Percentiles rank a stretch among this genome's conserved stretches.
Evolutionary conservation across 2,888 invertebrate genomes (phyloP).

Genomic region (Megastigmus dorsalis): DNA sequence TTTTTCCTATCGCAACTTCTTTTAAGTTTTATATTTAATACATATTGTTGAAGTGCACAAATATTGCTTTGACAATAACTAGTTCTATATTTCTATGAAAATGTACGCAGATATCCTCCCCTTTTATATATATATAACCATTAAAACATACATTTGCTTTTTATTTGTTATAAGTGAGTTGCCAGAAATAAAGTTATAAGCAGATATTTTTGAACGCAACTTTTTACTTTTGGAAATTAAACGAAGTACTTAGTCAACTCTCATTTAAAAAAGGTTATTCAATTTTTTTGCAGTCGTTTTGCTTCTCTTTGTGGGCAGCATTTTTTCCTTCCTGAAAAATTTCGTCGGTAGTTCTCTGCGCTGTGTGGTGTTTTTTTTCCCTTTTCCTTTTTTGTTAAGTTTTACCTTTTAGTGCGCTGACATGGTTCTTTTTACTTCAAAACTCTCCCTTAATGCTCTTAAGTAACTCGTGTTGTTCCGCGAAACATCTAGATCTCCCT

Average conservation of each 20-base stretch:
- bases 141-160: constrained; percentile 2
- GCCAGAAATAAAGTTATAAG: neutral
- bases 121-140: constrained; percentile 4
- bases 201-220: constrained; percentile 21
- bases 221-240: constrained; percentile 43
- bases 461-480: constrained; percentile 45
- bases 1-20: no score
- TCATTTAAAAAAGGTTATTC: constrained; percentile 39
- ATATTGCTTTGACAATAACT: constrained; percentile 20
- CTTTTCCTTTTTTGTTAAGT: constrained; percentile 21
- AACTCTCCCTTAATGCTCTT: constrained; percentile 45
- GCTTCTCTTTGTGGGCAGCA: constrained; percentile 11
- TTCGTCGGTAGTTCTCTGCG: constrained; percentile 6
- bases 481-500: constrained; percentile 36
- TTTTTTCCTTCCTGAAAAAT: constrained; percentile 25
- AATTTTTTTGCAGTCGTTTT: constrained; percentile 29
- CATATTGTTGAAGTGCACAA: neutral
- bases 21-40: neutral
- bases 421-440: constrained; percentile 48
- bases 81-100: constrained; percentile 33
- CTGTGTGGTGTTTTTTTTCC: no score
- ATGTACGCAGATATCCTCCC: neutral
- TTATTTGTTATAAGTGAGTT: constrained; percentile 11
- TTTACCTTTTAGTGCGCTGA: constrained; percentile 41
- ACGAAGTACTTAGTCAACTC: constrained; percentile 44